phyloP scores from a whole-genome alignment of 2,797 vertebrate genomes.

The Chrosomus eos region DNA sequence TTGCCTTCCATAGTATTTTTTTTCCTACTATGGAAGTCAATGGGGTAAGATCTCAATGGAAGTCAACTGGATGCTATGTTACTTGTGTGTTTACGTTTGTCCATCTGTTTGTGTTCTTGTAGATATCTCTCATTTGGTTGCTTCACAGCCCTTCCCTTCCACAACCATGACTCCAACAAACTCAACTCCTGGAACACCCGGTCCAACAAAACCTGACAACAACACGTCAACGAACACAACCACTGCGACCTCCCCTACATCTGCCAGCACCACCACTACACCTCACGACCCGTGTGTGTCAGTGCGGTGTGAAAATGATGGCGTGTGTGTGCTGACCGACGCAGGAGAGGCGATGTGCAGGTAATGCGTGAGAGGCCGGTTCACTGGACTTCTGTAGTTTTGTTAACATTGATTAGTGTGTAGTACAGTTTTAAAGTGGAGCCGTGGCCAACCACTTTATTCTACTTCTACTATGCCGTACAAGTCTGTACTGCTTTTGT shows the following conservation, averaged over 20 bases:
- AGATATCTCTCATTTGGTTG: slow-evolving; percentile 57
- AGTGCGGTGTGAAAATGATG: slow-evolving; percentile 45
- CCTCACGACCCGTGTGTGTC: slow-evolving; percentile 23
- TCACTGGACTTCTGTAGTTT: background rate
- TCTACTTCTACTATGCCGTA: too few species aligned
- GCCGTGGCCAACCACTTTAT: too few species aligned
- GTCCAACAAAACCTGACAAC: background rate
- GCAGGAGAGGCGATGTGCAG: slow-evolving; percentile 47
- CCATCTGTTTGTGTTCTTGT: background rate
- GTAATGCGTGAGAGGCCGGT: background rate
- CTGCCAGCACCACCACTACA: background rate
- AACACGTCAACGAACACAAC: background rate
- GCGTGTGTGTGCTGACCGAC: slow-evolving; percentile 36
- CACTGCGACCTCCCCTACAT: background rate
- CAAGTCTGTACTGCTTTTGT: too few species aligned
- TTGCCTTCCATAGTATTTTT: too few species aligned
- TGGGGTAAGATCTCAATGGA: too few species aligned
- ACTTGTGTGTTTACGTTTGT: background rate
- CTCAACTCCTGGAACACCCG: background rate
- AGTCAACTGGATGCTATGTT: too few species aligned
- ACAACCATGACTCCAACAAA: background rate
- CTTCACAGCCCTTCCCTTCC: slow-evolving; percentile 42
- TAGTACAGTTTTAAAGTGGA: too few species aligned
- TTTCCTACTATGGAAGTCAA: too few species aligned
- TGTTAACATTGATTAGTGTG: background rate